Base-by-base conservation (phyloP, 2,888 invertebrate genomes). In the Pyrgus malvae region DNA sequence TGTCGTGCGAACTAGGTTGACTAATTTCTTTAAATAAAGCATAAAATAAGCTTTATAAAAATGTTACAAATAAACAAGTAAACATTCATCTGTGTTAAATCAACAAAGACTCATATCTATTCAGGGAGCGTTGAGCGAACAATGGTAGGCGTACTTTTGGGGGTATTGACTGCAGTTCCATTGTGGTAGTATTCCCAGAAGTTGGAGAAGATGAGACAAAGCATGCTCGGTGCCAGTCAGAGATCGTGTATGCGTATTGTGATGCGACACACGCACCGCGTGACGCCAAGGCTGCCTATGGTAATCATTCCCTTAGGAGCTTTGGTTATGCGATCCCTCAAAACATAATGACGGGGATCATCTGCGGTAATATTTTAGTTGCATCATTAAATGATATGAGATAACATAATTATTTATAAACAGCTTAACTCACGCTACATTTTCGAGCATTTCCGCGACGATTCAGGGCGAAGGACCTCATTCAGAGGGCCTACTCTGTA, bases 201-300 rank as follows among this genome's bases (percentile, higher is more conserved):
- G 46, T 46, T 44, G 45, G 59, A 61, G 59, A 62, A 65, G 69
- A 68, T 68, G 70, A 68, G 59, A 80, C 81, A 83, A 83, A 80
- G 76, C 69, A 56, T 59, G 62, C 55, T 56, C 62, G 64, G 70
- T 69, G 64, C 70, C 67, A 65, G 66, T 38, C 64, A 54, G 71
- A 70, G 71, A 72, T 70, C 67, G 69, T 70, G 66, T 67, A n/a
- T 62, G 63, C 58, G 48, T 66, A 79, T 86, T 78, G 69, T 49
- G 58, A 86, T 83, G 76, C 86, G 58, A 55, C 57, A 68, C 86
- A 87, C 85, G 83, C 70, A 59, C 65, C 60, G 16, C 59, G 57
- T 33, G 76, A 62, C 66, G 63, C 64, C 83, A 84, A 83, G 83
- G 86, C 64, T 75, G 64, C 55, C 60, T 64, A 69, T 75, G 67